Conservation (phyloP, 2,797 vertebrate genomes). For the Helicolenus hilgendorfi region DNA sequence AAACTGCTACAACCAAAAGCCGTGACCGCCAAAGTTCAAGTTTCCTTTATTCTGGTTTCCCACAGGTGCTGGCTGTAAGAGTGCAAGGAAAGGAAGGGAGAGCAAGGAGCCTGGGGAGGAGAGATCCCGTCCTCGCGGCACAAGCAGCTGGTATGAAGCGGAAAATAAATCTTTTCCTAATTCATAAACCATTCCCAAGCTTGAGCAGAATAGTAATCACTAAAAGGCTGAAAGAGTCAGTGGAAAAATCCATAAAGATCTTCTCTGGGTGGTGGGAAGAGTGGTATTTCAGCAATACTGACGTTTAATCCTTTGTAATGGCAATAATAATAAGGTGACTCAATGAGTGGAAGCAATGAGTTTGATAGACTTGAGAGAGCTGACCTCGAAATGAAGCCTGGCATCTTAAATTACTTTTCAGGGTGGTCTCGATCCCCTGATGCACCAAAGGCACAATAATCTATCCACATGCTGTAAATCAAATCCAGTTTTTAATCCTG, state of each 20-base stretch:
- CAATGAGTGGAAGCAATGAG: constrained; percentile 65
- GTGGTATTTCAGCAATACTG: constrained; percentile 60
- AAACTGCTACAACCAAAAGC: constrained; percentile 4
- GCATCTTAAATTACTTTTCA: constrained; percentile 47
- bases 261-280: constrained; percentile 60
- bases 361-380: constrained; percentile 68
- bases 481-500: constrained; percentile 32
- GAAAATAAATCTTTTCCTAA: constrained; percentile 83
- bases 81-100: constrained; percentile 61
- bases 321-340: constrained; percentile 80
- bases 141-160: constrained; percentile 85
- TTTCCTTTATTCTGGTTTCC: constrained; percentile 42
- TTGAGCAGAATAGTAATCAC: constrained; percentile 64
- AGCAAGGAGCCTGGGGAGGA: constrained; percentile 79
- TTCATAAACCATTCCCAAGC: constrained; percentile 79
- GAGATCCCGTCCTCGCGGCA: constrained; percentile 74
- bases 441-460: constrained; percentile 31
- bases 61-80: constrained; percentile 70
- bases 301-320: constrained; percentile 80
- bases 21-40: constrained; percentile 7
- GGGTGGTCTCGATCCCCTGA: constrained; percentile 74
- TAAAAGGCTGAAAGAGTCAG: constrained; percentile 41
- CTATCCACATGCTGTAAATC: constrained; percentile 48
- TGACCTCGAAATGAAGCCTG: constrained; percentile 58
- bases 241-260: constrained; percentile 78